Base-by-base conservation (phyloP, 2,888 invertebrate species). In the Psococerastis gibbosa region DNA sequence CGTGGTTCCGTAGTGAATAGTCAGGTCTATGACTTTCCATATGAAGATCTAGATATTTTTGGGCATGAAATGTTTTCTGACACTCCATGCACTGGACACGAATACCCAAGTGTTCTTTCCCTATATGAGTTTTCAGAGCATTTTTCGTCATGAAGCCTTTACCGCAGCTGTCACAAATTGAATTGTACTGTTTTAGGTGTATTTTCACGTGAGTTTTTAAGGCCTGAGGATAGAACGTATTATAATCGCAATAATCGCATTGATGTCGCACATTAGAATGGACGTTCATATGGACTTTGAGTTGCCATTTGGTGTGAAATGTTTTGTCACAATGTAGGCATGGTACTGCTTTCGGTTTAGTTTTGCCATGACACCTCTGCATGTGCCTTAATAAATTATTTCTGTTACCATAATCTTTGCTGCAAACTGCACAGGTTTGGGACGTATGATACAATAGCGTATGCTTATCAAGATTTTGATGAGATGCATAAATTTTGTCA, bases 241-340 rank as follows among this genome's bases (percentile, higher is more conserved):
- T 38, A 18, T 38, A 38, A 6, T 38, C 20, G 18, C 38, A 38
- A 15, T 18, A 38, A 17, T 16, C n/a, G 11, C 38, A 38, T 22
- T 38, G 38, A 38, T 18, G 38, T 18, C 22, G 17, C n/a, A 13
- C 13, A 20, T 38, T 38, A 20, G n/a, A 18, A 11, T 38, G 38
- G 20, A 20, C 20, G 20, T 38, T 38, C 38, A 38, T 38, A 38
- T 38, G 38, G 20, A 38, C 38, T 38, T 38, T 38, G 9, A 38
- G 22, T 20, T 38, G 38, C 38, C 38, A 38, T 15, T 15, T 15
- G 5, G 38, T 20, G 38, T 38, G 22, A 38, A 38, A 38, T n/a
- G 20, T 4, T 38, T 38, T 38, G 18, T 15, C n/a, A 11, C 38
- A 38, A 6, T 38, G 38, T 3, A 20, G 38, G 20, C 38, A 38